Percentiles rank a stretch among this genome's conserved stretches.
Evolutionary conservation across 2,888 invertebrate species (phyloP).

Genomic region (Cheilosia urbana): DNA sequence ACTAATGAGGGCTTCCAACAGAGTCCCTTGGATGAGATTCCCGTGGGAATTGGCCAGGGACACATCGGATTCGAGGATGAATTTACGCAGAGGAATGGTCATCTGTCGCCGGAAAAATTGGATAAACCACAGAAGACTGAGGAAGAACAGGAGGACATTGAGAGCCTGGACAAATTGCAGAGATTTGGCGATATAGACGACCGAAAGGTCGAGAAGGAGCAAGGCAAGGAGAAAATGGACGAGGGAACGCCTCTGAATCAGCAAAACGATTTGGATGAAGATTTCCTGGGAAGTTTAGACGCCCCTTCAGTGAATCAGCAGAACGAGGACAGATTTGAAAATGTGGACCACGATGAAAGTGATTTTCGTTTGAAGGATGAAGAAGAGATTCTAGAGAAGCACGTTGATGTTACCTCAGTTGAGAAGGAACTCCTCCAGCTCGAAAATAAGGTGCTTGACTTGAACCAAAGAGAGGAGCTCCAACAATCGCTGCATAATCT

Average conservation of each 20-base stretch:
- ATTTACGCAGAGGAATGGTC: conserved; percentile 63
- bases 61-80: conserved; percentile 47
- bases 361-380: conserved; percentile 70
- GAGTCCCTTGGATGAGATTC: conserved; percentile 63
- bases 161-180: conserved; percentile 38
- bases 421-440: conserved; percentile 10
- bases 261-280: conserved; percentile 41
- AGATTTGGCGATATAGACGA: conserved; percentile 34
- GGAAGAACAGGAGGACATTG: conserved; percentile 28
- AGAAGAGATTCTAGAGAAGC: conserved; percentile 66
- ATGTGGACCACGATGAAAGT: conserved; percentile 29
- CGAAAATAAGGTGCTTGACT: conserved; percentile 43
- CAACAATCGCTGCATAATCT: conserved; percentile 60
- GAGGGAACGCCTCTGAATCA: conserved; percentile 8
- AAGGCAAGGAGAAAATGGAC: background rate
- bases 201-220: conserved; percentile 16
- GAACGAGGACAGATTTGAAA: conserved; percentile 26
- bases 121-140: conserved; percentile 22
- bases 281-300: conserved; percentile 25
- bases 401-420: conserved; percentile 38
- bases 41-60: conserved; percentile 31
- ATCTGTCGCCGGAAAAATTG: conserved; percentile 54
- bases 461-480: conserved; percentile 63
- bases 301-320: conserved; percentile 16
- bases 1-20: conserved; percentile 69